phyloP scores from a whole-genome alignment of 2,113 vertebrate genomes.

The Perognathus longimembris region DNA sequence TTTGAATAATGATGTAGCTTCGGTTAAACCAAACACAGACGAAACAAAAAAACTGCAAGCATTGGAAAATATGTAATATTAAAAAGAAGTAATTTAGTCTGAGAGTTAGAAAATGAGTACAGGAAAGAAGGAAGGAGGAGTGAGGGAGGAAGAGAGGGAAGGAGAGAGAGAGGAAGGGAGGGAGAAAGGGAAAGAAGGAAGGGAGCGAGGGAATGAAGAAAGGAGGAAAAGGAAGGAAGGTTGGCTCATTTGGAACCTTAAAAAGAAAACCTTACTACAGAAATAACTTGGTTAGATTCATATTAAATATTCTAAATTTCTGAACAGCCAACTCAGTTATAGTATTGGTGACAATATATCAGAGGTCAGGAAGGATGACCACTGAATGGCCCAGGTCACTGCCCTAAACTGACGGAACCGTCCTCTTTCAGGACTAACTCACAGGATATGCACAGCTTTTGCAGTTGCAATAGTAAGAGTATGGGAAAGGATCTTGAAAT shows the following conservation, averaged over 20 bases:
- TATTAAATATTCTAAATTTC: background rate
- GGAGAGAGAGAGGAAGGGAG: no score
- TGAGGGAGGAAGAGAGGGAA: no score
- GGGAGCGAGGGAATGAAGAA: background rate
- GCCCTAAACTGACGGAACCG: background rate
- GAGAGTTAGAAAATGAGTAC: background rate
- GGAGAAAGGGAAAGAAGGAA: no score
- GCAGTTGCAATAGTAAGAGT: background rate
- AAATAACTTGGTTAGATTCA: background rate
- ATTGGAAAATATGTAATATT: constrained; percentile 20
- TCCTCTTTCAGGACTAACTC: background rate
- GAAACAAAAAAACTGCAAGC: constrained; percentile 21
- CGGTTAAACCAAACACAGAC: background rate
- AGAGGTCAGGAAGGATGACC: background rate
- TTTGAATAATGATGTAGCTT: background rate
- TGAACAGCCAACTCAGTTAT: background rate
- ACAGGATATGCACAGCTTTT: background rate
- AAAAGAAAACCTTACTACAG: background rate
- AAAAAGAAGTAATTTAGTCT: background rate
- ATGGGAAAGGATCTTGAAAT: background rate
- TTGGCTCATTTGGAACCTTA: background rate
- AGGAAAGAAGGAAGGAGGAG: background rate
- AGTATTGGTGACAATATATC: background rate
- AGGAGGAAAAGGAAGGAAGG: background rate
- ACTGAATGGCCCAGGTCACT: background rate